phyloP scores from a whole-genome alignment of 1,140 invertebrate genomes.

The Stegodyphus dumicola region DNA sequence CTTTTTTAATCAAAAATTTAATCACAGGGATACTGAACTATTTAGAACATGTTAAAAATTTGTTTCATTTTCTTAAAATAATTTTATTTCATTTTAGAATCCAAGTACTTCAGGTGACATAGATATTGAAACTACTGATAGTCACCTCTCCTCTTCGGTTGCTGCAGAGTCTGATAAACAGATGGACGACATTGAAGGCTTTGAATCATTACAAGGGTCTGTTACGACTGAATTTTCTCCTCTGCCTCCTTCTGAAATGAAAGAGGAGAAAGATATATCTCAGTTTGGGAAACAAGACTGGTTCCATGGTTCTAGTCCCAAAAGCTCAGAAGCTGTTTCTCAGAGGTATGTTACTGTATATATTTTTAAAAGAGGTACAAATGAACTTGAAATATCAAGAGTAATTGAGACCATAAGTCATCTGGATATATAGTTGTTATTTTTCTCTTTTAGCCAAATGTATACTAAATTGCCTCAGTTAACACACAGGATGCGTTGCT shows the following conservation, averaged over 20 bases:
- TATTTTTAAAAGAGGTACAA: no score
- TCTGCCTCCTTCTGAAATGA: constrained; percentile 4
- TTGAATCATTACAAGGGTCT: constrained; percentile 39
- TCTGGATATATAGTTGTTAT: no score
- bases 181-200: constrained; percentile 31
- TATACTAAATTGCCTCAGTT: no score
- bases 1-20: no score
- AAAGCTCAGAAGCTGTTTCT: constrained; percentile 50
- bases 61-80: background rate
- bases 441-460: no score
- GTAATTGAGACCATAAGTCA: no score
- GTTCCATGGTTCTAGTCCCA: constrained; percentile 31
- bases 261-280: constrained; percentile 39
- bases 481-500: no score
- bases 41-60: background rate
- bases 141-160: constrained; percentile 8
- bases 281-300: constrained; percentile 51
- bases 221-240: constrained; percentile 36
- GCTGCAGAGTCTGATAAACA: constrained; percentile 39
- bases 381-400: no score
- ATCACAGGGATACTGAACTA: no score
- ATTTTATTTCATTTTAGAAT: background rate
- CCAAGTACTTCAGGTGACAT: constrained; percentile 1
- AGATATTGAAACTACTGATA: constrained; percentile 26
- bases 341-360: constrained; percentile 11